These are phyloP conservation scores for Corynorhinus townsendii DNA, from an alignment of 2,113 vertebrate genomes.

Conservation along the genomic window DNA sequence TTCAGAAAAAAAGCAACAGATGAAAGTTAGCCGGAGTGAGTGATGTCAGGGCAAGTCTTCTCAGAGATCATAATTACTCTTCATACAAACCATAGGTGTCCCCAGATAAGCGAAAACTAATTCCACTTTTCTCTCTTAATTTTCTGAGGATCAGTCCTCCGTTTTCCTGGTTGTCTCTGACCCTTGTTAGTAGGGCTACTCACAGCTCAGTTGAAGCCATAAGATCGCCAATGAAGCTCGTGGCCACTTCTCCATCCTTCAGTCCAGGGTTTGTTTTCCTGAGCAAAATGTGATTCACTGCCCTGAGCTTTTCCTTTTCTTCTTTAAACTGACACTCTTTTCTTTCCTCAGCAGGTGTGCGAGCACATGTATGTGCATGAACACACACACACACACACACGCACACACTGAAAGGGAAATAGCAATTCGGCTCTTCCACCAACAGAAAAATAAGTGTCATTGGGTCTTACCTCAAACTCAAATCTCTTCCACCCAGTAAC, in stretches of 20 bases:
- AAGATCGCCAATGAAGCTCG: not conserved
- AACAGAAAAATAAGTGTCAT: not conserved
- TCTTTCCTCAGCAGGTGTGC: not conserved
- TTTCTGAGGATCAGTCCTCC: not conserved
- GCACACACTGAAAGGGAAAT: not conserved
- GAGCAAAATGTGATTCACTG: not conserved
- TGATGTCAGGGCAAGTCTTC: not conserved
- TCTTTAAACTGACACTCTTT: not conserved
- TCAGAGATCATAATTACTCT: not conserved
- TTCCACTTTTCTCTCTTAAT: not conserved
- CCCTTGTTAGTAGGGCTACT: not conserved
- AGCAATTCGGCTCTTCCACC: not conserved
- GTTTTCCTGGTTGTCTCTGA: not conserved
- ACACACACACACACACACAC: not conserved
- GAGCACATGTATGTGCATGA: not conserved
- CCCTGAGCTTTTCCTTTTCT: not conserved
- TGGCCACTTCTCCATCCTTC: not conserved
- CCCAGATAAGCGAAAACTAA: not conserved
- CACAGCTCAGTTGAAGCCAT: slow-evolving; percentile 20
- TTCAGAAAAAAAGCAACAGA: not conserved
- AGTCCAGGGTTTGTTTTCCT: not conserved
- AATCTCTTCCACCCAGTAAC: not conserved
- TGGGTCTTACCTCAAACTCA: slow-evolving; percentile 24
- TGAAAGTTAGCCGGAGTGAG: not conserved
- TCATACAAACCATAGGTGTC: not conserved